Evolutionary conservation across 2,113 vertebrate species (phyloP).

Genomic region (Cyanoderma ruficeps): DNA sequence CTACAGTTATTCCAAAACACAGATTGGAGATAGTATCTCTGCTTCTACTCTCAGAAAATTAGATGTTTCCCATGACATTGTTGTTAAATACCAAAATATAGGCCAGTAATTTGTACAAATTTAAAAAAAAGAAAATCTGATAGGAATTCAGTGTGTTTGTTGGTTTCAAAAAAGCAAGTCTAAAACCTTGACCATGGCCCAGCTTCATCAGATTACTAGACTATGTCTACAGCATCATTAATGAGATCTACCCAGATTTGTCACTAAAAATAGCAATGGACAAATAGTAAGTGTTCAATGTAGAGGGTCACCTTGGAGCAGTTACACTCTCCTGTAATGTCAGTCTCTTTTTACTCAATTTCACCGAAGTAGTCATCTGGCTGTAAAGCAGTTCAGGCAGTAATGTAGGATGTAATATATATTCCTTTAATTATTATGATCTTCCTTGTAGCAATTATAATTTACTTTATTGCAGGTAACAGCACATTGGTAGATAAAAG

Average conservation of each 20-base stretch:
- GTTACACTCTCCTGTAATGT: constrained; percentile 6
- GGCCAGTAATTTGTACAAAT: not conserved
- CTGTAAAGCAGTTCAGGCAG: constrained; percentile 60
- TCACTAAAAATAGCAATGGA: constrained; percentile 48
- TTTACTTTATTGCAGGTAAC: constrained; percentile 70
- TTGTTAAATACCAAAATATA: not conserved
- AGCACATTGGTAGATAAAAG: constrained; percentile 64
- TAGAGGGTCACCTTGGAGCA: constrained; percentile 45
- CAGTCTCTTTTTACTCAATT: constrained; percentile 48
- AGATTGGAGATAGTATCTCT: not conserved
- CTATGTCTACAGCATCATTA: not conserved
- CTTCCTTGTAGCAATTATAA: constrained; percentile 70
- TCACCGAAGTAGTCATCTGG: constrained; percentile 29
- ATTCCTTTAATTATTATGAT: constrained; percentile 69
- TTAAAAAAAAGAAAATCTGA: not conserved
- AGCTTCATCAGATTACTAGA: constrained; percentile 50
- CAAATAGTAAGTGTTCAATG: not conserved
- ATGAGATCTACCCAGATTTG: constrained; percentile 55
- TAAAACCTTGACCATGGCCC: constrained; percentile 12
- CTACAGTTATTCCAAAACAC: not conserved
- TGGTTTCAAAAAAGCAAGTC: not conserved
- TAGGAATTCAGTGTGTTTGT: not conserved
- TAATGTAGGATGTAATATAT: constrained; percentile 61
- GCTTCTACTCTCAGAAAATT: not conserved
- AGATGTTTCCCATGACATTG: not conserved